phyloP scores from a whole-genome alignment of 2,888 invertebrate genomes.

The Congeria kusceri region DNA sequence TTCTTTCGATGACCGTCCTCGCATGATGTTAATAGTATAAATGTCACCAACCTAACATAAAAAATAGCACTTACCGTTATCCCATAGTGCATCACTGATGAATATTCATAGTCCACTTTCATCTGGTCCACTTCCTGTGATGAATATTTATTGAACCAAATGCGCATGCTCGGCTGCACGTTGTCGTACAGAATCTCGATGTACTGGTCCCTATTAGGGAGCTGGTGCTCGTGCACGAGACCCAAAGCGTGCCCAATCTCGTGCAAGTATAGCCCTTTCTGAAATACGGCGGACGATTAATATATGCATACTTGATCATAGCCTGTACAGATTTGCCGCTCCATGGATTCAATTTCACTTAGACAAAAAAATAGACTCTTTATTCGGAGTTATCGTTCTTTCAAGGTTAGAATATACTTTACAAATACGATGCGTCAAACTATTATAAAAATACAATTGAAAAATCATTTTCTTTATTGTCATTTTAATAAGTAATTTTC shows the following conservation, averaged over 20 bases:
- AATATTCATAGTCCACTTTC: slow-evolving; percentile 77
- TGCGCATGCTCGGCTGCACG: slow-evolving; percentile 79
- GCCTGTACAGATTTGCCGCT: not conserved
- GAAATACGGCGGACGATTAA: slow-evolving; percentile 15
- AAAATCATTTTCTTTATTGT: too few species aligned
- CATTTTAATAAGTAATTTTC: too few species aligned
- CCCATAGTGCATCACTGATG: slow-evolving; percentile 82
- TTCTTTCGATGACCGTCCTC: too few species aligned
- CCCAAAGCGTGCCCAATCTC: slow-evolving; percentile 82
- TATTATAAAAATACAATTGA: too few species aligned
- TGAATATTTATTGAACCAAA: slow-evolving; percentile 81
- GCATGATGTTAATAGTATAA: too few species aligned
- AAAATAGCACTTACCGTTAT: slow-evolving; percentile 72
- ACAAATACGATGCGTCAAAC: too few species aligned
- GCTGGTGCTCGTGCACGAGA: slow-evolving; percentile 82
- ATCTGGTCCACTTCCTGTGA: slow-evolving; percentile 72
- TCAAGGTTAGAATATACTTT: too few species aligned
- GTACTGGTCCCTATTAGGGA: slow-evolving; percentile 76
- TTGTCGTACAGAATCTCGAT: slow-evolving; percentile 75
- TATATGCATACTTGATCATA: not conserved
- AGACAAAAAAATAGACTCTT: too few species aligned
- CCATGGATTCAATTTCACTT: too few species aligned
- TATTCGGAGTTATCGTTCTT: too few species aligned
- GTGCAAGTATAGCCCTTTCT: slow-evolving; percentile 82
- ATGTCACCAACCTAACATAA: too few species aligned